Percentiles rank a stretch among this genome's conserved stretches.
Evolutionary conservation across 2,888 invertebrate genomes (phyloP).

Genomic region (Dryocosmus kuriphilus): DNA sequence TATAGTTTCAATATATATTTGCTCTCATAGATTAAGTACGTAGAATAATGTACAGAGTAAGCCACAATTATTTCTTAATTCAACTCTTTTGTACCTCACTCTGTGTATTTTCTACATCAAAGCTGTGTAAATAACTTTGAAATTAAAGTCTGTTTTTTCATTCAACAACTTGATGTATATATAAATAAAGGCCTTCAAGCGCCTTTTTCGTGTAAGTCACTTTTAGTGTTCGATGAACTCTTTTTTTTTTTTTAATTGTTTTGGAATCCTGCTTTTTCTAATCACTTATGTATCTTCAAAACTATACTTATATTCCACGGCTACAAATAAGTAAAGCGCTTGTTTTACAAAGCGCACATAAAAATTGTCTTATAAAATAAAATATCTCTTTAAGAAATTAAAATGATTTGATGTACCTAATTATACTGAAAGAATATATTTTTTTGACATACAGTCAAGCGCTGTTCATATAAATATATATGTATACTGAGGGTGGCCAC

Average conservation of each 20-base stretch:
- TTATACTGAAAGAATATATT: not conserved
- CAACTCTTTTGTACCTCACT: not conserved
- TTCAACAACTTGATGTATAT: slow-evolving; percentile 10
- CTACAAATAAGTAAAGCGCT: no score
- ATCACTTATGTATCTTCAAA: no score
- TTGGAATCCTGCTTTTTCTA: not conserved
- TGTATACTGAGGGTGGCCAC: no score
- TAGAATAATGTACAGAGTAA: not conserved
- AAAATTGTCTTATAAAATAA: no score
- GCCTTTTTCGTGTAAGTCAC: not conserved
- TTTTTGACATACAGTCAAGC: no score
- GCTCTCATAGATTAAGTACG: not conserved
- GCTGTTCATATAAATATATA: no score
- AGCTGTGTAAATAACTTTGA: slow-evolving; percentile 5
- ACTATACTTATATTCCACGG: no score
- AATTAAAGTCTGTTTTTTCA: slow-evolving; percentile 35
- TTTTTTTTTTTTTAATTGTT: no score
- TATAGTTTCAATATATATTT: not conserved
- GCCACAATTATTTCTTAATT: not conserved
- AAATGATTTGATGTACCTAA: not conserved
- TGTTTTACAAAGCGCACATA: no score
- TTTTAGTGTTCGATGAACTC: not conserved
- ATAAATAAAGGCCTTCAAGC: not conserved
- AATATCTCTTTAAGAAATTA: no score
- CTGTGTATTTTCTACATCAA: slow-evolving; percentile 4